A percentile compares a stretch with the other conserved stretches of the same genome.
Conservation (phyloP, 2,797 vertebrate genomes). For the Ctenopoma multispine region DNA sequence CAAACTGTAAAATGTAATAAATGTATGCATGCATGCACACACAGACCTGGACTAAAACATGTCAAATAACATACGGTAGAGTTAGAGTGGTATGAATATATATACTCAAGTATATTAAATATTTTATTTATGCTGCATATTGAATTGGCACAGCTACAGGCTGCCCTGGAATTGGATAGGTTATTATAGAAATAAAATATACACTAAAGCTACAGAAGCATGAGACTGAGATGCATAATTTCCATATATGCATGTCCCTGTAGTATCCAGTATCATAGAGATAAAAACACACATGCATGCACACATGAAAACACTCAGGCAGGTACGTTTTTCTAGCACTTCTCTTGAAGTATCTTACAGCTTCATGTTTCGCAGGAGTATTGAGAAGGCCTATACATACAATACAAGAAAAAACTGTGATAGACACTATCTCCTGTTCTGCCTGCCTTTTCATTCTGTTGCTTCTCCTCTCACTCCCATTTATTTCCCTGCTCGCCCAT, state of each 20-base stretch:
- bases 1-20: background rate
- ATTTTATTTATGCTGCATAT: background rate
- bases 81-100: background rate
- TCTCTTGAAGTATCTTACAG: constrained; percentile 10
- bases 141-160: background rate
- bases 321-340: background rate
- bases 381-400: constrained; percentile 1
- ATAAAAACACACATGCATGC: no score
- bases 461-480: constrained; percentile 40
- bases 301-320: background rate
- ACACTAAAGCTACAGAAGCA: no score
- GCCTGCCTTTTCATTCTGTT: constrained; percentile 26
- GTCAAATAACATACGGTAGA: no score
- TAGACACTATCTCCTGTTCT: constrained; percentile 8
- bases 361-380: constrained; percentile 13
- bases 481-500: constrained; percentile 44
- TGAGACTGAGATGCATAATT: no score
- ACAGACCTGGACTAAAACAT: background rate
- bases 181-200: no score
- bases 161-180: background rate
- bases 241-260: no score
- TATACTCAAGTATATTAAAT: background rate
- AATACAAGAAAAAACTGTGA: constrained; percentile 20
- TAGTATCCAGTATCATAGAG: no score
- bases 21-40: background rate